Base-by-base conservation (phyloP, 2,888 invertebrate genomes). In the Formica aserva region DNA sequence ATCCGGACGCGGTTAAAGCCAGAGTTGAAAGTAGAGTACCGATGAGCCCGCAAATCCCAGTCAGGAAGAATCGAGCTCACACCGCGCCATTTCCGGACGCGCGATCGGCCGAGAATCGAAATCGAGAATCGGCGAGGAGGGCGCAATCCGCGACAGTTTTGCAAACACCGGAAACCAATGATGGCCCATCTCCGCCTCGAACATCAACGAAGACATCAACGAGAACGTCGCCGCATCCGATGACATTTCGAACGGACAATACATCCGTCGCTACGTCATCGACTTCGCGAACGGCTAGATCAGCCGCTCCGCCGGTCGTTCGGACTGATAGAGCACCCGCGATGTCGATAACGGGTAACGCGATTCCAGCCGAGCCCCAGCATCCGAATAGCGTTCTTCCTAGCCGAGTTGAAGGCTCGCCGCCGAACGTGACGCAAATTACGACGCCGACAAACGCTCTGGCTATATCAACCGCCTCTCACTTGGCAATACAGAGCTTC, bases 401-500 rank as follows among this genome's bases (percentile, higher is more conserved):
- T n/a, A 60, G 72, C 52, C 82, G 85, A 71, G 71, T 80, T 41
- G 86, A 90, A 66, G 84, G 82, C 57, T 77, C 87, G 29, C 65
- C 82, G 48, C 62, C 48, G n/a, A 22, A 29, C n/a, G n/a, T 45
- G 48, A 76, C 52, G 13, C 65, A 83, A 41, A 38, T 83, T 32
- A 62, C 74, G 15, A 57, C 63, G 11, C 18, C 76, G 22, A 22
- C 65, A n/a, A 92, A 91, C 85, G 89, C 92, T 62, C 66, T 92
- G 35, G 90, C 92, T 55, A 91, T 91, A 89, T 90, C 93, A 3
- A 91, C 91, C 9, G 91, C 93, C 4, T 93, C 93, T 26, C 93
- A 93, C 81, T 88, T 94, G 63, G 93, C 92, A 5, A 91, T 94
- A 91, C 94, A 93, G 78, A 94, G 93, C 81, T 94, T 94, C 83